Percentiles rank a stretch among this genome's conserved stretches.
Evolutionary conservation across 2,113 vertebrate species (phyloP).

Genomic region (Rhegmatorhina hoffmannsi): DNA sequence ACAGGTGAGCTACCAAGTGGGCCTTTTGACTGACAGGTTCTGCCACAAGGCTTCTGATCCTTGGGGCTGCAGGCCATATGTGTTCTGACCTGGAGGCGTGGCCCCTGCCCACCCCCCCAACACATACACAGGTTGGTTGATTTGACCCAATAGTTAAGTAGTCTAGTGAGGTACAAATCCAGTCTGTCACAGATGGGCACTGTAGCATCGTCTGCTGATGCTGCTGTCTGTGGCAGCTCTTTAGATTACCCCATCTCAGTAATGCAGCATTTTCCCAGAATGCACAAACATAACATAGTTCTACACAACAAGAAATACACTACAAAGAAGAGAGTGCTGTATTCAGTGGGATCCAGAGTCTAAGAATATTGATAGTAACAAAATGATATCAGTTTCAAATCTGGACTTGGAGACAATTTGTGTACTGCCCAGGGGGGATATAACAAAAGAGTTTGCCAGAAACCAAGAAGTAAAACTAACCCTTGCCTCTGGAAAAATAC

Average conservation of each 20-base stretch:
- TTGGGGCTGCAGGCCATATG: no score
- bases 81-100: no score
- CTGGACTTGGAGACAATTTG: not conserved
- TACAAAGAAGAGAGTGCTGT: not conserved
- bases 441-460: slow-evolving; percentile 39
- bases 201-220: not conserved
- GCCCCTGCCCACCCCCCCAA: no score
- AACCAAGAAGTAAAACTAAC: not conserved
- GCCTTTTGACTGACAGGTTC: no score
- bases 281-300: not conserved
- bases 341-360: not conserved
- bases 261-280: not conserved
- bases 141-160: no score
- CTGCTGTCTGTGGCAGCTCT: not conserved
- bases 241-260: not conserved
- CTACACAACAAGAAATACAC: not conserved
- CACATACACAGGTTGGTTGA: no score
- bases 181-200: not conserved
- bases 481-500: slow-evolving; percentile 33
- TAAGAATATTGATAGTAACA: not conserved
- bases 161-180: no score
- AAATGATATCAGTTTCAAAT: not conserved
- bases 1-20: no score
- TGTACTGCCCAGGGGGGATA: not conserved
- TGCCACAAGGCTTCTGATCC: no score